Evolutionary conservation across 2,113 vertebrate species (phyloP).

Genomic region (Centropus bengalensis): DNA sequence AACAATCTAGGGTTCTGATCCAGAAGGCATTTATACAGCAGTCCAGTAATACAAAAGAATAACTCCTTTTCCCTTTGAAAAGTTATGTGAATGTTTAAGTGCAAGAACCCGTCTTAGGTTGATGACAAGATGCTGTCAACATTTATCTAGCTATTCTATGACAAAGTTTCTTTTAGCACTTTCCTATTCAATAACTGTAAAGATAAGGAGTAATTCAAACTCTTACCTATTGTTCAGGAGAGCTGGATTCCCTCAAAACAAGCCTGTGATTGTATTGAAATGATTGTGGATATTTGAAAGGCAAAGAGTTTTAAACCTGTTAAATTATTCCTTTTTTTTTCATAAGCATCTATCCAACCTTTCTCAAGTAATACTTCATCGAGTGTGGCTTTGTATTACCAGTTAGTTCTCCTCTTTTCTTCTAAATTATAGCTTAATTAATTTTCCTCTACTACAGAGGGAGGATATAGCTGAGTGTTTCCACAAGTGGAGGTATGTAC

Average conservation of each 20-base stretch:
- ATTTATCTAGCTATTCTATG: background rate
- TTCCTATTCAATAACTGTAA: background rate
- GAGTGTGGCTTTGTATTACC: background rate
- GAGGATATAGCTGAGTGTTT: conserved; percentile 32
- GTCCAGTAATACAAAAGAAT: background rate
- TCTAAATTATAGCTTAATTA: conserved; percentile 46
- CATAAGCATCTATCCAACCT: background rate
- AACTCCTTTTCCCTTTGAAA: background rate
- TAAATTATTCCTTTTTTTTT: background rate
- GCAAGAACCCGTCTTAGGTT: background rate
- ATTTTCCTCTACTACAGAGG: conserved; percentile 41
- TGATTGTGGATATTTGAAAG: background rate
- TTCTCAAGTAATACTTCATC: conserved; percentile 11
- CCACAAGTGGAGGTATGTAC: background rate
- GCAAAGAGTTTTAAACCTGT: background rate
- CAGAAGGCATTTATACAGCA: background rate
- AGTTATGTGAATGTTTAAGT: background rate
- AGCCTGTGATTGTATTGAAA: background rate
- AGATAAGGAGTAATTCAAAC: conserved; percentile 10
- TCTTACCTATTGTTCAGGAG: background rate
- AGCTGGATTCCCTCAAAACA: background rate
- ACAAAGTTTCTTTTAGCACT: background rate
- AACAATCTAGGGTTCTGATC: background rate
- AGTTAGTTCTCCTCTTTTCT: conserved; percentile 19
- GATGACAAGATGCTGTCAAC: background rate